These are phyloP conservation scores for Gymnosoma rotundatum DNA, from an alignment of 2,888 invertebrate species.

Conservation along the genomic window DNA sequence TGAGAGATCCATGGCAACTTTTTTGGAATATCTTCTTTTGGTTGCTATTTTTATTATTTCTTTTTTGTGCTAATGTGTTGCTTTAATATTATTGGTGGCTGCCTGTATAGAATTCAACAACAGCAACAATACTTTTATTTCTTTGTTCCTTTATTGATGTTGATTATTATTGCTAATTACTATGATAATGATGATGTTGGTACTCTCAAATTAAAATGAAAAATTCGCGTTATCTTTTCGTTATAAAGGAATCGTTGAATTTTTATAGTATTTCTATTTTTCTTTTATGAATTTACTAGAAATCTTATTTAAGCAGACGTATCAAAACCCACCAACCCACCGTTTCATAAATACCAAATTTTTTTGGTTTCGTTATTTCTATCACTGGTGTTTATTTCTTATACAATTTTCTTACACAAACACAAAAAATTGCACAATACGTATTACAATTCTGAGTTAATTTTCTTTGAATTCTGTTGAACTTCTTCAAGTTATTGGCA, in stretches of 20 bases:
- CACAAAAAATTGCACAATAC: conserved; percentile 58
- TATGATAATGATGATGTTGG: conserved; percentile 3
- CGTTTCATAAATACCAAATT: conserved; percentile 25
- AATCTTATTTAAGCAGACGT: conserved; percentile 36
- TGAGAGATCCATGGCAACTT: conserved; percentile 89
- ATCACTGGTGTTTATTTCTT: conserved; percentile 19
- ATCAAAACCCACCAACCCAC: conserved; percentile 66
- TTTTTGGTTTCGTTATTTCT: conserved; percentile 17
- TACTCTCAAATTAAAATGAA: conserved; percentile 20
- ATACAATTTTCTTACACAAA: conserved; percentile 40
- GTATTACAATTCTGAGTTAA: conserved; percentile 33
- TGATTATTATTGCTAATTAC: neutral
- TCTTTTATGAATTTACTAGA: neutral
- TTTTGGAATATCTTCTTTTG: conserved; percentile 50
- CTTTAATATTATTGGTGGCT: neutral
- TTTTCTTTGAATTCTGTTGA: conserved; percentile 6
- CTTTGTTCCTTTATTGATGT: conserved; percentile 53
- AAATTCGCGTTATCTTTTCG: neutral
- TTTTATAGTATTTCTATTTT: neutral
- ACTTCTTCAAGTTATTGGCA: conserved; percentile 21
- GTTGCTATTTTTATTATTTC: conserved; percentile 31
- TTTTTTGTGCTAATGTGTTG: conserved; percentile 13
- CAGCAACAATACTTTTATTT: conserved; percentile 17
- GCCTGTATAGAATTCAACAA: conserved; percentile 20
- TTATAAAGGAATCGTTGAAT: neutral